phyloP scores from a whole-genome alignment of 92 coral and sea anemone genomes.

The Parazoanthus darwini region DNA sequence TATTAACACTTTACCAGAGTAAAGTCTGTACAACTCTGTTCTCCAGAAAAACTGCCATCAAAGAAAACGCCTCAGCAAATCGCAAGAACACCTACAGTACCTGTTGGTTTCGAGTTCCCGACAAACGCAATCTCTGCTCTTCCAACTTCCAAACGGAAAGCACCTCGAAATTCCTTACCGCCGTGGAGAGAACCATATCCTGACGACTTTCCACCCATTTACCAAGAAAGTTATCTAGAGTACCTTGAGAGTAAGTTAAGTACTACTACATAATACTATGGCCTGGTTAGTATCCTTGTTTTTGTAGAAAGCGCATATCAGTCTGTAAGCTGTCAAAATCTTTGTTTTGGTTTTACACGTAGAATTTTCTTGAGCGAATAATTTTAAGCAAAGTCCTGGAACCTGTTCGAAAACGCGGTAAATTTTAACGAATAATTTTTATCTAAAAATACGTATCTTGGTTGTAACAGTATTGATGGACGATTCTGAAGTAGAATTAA shows the following conservation, averaged over 20 bases:
- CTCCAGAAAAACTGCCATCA: constrained; percentile 7
- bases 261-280: neutral
- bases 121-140: neutral
- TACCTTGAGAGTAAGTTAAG: constrained; percentile 19
- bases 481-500: no score
- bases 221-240: constrained; percentile 18
- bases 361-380: no score
- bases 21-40: neutral
- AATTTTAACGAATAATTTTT: no score
- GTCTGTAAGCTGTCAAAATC: neutral
- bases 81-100: neutral
- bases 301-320: neutral
- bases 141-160: neutral
- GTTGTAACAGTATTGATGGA: no score
- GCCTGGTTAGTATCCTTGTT: neutral
- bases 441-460: no score
- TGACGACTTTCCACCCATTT: constrained; percentile 24
- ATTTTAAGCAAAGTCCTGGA: neutral
- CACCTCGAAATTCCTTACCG: constrained; percentile 5
- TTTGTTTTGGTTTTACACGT: no score
- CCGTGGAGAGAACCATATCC: constrained; percentile 37
- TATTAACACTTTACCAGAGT: neutral
- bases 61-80: neutral
- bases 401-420: neutral
- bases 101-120: neutral